Evolutionary conservation across 2,888 invertebrate genomes (phyloP), one percentile per base, ranked within the genome.

Genomic region (Podotricha telesiphe): DNA sequence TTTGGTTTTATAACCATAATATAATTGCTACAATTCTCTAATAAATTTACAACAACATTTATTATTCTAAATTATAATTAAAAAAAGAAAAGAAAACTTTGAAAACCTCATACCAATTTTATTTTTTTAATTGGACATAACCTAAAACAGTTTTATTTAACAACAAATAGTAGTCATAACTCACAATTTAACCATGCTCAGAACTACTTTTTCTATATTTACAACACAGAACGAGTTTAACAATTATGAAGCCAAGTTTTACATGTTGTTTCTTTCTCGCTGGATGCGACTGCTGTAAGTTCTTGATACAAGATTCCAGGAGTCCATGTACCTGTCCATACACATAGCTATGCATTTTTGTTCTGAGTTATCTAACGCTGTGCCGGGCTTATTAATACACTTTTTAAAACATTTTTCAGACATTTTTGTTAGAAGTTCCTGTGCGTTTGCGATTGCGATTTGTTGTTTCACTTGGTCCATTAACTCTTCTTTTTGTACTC

Each of bases 281-380:
- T 98, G 97, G 79, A 99, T 94, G 82, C 99, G 95, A 85, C 94
- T 95, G 84, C 96, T 95, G 86, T 99, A 99, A 0, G 98, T 96
- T 87, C 96, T 95, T 13, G 98, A 97, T 13, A 99, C 98, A 66
- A 98, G 92, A 89, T 98, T 98, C 96, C 97, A 98, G 3, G 98
- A 95, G 82, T 99, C 99, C 97, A 99, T 97, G 93, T 98, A 99
- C 81, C 99, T 94, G 88, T 99, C 99, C 98, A 99, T 98, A 86
- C 99, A 99, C 97, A 98, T 98, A 0, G 98, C 97, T 77, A 99
- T 95, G 86, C 99, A 99, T 95, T 98, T 98, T 96, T 99, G 95
- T 94, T 98, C 98, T 0, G 97, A 96, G 82, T 95, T 96, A 85
- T 97, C 98, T 76, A 99, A 86, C 1, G 97, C 96, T 13, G 96